Base-by-base conservation (phyloP, 2,888 invertebrate species). In the Agapostemon virescens region DNA sequence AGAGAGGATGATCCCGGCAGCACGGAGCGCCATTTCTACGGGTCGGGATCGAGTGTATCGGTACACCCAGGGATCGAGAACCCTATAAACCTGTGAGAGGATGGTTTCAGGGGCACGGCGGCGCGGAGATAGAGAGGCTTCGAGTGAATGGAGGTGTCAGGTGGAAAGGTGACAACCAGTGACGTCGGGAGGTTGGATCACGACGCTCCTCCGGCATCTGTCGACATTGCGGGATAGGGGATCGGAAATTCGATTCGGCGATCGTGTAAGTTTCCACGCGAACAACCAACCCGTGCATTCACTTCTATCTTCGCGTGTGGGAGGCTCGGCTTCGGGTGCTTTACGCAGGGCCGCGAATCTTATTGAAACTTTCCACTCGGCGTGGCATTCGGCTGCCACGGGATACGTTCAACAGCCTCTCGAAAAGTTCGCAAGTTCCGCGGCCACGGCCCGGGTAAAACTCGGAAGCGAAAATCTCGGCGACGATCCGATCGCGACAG, bases 341-440 rank as follows among this genome's bases (percentile, higher is more conserved):
- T 83, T 82, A 58, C 73, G 66, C 74, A 66, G 66, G 73, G 68
- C 77, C 72, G 67, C 79, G 84, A 82, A 86, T 84, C 87, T 88
- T 87, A 86, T 87, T 86, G 85, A 85, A 88, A 88, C 77, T 88
- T 87, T 81, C 45, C 73, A 67, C 75, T 64, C 71, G 61, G 61
- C 61, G 74, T 77, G 82, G 82, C 80, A 74, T 74, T 74, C 61
- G 68, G 38, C 15, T 38, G 61, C 36, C 64, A 26, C 33, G 13
- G 38, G 42, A 49, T 42, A 70, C 75, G 58, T 52, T 26, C 66
- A n/a, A 26, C 36, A 45, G 9, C 26, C 17, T 52, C 23, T 1
- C 13, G 26, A 55, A 55, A 55, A 55, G 26, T 33, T 61, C 33
- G 23, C 58, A 77, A 86, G 66, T 76, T 68, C 52, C 38, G 69